These are phyloP conservation scores for Ardeotis arabs DNA, from an alignment of 2,113 vertebrate genomes.

Conservation along the genomic window DNA sequence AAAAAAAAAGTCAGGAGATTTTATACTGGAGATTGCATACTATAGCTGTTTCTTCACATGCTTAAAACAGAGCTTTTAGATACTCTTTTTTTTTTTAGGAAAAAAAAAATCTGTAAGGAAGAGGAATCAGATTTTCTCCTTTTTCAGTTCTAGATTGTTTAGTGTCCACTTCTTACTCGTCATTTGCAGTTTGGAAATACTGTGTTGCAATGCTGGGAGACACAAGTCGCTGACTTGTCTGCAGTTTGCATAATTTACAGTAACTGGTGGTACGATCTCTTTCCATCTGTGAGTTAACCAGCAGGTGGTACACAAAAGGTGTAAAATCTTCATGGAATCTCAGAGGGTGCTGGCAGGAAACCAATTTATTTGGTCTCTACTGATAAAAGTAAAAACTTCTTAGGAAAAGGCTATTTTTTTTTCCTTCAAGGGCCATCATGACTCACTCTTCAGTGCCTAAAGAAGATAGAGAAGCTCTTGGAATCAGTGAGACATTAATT, in stretches of 20 bases:
- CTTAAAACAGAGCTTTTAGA: background rate
- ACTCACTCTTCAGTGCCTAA: conserved; percentile 89
- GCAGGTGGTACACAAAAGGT: background rate
- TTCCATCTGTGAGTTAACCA: background rate
- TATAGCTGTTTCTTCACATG: background rate
- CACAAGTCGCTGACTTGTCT: background rate
- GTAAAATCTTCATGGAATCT: background rate
- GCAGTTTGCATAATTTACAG: background rate
- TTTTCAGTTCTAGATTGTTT: background rate
- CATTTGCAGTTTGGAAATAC: background rate
- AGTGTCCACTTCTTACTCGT: background rate
- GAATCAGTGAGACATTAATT: conserved; percentile 88
- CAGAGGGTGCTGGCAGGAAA: background rate
- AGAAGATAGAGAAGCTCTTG: conserved; percentile 79
- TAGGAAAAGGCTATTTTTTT: background rate
- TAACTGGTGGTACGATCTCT: background rate
- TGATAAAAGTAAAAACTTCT: background rate
- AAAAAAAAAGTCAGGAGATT: background rate
- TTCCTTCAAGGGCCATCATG: conserved; percentile 87
- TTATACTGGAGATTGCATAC: background rate
- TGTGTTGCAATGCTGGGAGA: background rate
- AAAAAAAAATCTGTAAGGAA: background rate
- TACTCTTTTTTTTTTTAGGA: too few species aligned
- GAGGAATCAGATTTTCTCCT: background rate
- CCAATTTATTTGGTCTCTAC: background rate